Evolutionary conservation across 2,113 vertebrate species (phyloP).

Genomic region (Pseudonaja textilis): DNA sequence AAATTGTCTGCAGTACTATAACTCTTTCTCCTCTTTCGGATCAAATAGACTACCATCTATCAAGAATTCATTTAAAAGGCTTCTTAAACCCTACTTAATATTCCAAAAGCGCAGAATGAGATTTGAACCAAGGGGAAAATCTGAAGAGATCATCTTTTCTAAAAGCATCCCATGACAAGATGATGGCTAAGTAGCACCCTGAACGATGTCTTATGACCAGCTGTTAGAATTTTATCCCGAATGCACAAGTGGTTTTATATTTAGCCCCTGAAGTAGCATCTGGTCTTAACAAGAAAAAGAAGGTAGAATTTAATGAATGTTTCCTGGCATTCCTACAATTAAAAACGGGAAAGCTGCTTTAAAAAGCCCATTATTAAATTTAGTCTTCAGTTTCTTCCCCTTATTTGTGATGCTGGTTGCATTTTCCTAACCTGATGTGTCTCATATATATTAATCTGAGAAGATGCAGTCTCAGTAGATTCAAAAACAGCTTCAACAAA

Average conservation of each 20-base stretch:
- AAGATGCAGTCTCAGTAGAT: background rate
- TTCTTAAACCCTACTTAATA: slow-evolving; percentile 60
- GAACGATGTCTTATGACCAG: slow-evolving; percentile 49
- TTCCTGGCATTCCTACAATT: background rate
- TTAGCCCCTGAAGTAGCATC: slow-evolving; percentile 41
- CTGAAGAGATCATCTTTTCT: slow-evolving; percentile 53
- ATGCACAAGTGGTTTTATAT: slow-evolving; percentile 52
- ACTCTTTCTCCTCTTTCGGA: slow-evolving; percentile 34
- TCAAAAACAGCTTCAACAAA: background rate
- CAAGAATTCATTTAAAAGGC: slow-evolving; percentile 72
- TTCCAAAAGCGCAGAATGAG: slow-evolving; percentile 62
- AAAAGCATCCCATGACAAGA: slow-evolving; percentile 63
- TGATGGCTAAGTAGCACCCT: slow-evolving; percentile 61
- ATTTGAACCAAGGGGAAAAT: slow-evolving; percentile 52
- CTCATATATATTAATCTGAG: background rate
- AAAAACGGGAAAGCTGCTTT: slow-evolving; percentile 21
- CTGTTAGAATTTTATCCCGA: slow-evolving; percentile 65
- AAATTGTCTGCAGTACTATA: accelerated
- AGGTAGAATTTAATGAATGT: background rate
- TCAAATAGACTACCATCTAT: slow-evolving; percentile 48
- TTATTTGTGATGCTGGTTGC: background rate
- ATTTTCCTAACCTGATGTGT: background rate
- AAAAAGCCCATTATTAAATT: slow-evolving; percentile 7
- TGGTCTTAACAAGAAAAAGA: slow-evolving; percentile 46
- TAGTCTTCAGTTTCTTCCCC: background rate